phyloP scores from a whole-genome alignment of 2,797 vertebrate species.

The Amniataba percoides region DNA sequence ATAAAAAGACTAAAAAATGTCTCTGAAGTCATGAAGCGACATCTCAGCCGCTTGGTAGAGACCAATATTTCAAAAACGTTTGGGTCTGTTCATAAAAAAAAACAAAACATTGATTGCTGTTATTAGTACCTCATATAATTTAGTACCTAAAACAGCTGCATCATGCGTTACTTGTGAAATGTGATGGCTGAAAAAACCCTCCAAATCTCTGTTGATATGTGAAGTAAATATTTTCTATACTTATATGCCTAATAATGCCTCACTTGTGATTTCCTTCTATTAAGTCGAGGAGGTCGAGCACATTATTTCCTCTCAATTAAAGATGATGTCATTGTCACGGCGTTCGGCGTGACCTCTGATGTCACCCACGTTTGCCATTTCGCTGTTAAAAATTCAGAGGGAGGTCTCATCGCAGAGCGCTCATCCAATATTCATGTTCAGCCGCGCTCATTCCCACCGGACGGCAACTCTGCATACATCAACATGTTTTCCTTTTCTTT shows the following conservation, averaged over 20 bases:
- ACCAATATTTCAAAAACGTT: too few species aligned
- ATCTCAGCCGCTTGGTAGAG: too few species aligned
- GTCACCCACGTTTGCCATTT: neutral
- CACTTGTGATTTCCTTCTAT: neutral
- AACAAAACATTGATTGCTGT: too few species aligned
- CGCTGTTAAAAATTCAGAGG: conserved; percentile 21
- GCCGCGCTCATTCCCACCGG: neutral
- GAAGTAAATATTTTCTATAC: neutral
- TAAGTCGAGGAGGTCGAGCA: neutral
- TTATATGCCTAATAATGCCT: neutral
- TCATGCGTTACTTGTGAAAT: neutral
- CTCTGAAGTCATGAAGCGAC: too few species aligned
- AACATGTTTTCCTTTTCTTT: neutral
- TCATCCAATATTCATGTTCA: conserved; percentile 48
- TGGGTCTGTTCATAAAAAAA: too few species aligned
- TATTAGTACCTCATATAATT: too few species aligned
- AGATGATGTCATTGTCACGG: neutral
- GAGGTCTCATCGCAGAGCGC: conserved; percentile 13
- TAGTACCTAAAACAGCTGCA: neutral
- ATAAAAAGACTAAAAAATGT: too few species aligned
- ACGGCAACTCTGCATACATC: conserved; percentile 21
- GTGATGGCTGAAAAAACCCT: neutral
- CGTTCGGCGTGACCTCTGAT: conserved; percentile 5
- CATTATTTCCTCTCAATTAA: neutral
- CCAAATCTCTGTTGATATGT: neutral